Base-by-base conservation (phyloP, 2,113 vertebrate species). In the Ahaetulla prasina region DNA sequence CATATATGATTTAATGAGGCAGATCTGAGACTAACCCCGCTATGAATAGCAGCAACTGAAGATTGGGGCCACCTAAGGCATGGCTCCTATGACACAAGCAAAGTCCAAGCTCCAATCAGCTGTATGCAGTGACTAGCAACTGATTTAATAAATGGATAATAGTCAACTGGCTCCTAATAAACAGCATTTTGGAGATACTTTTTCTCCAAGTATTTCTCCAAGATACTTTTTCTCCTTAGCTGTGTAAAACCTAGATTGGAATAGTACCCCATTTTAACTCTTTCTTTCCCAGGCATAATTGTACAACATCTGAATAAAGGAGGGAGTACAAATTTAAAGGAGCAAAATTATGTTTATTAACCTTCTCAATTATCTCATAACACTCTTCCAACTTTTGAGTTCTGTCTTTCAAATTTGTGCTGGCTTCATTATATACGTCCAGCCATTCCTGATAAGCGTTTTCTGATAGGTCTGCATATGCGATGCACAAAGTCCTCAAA, bases 331-430 rank as follows among this genome's bases (percentile, higher is more conserved):
- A 87, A 2, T 6, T 1, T 74, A 30, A 53, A 57, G 3, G 45
- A 90, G 39, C 1, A 9, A 92, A 85, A 2, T 1, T 0, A 0
- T 39, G 0, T 25, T 3, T 85, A n/a, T 6, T 92, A 96, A 99
- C 99, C 98, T 99, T 99, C 95, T 99, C 99, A 88, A 99, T 98
- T 87, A 98, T 98, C 95, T 99, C 99, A 8, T 99, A 99, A 94
- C 98, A 99, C 85, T 99, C 99, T 94, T 99, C 99, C 60, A 99
- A 94, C 91, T 98, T 98, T 94, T 98, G 98, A 84, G 98, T 94
- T 47, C 99, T 97, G 96, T 99, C 98, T 96, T 99, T 99, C 94
- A 99, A 80, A 88, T 98, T 96, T 0, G 98, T 98, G 97, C 99
- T 99, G 95, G 96, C 95, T 91, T 97, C 97, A 23, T 98, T 98